Base-by-base conservation (phyloP, 2,888 invertebrate genomes). In the Drepanosiphum platanoidis region DNA sequence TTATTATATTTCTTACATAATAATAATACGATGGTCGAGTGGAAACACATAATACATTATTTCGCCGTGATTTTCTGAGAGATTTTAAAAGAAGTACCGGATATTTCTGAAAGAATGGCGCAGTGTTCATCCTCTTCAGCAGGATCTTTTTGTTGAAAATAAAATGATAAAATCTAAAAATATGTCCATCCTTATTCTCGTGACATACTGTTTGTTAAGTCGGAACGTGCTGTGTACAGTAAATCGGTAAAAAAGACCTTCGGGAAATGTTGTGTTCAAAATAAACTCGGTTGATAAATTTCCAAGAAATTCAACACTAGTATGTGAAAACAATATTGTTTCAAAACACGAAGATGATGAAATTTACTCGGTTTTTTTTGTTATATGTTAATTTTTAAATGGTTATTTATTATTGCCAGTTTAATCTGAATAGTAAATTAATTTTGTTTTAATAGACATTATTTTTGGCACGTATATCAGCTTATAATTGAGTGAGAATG, bases 131-230 rank as follows among this genome's bases (percentile, higher is more conserved):
- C n/a, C n/a, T n/a, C n/a, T 74, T 74, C n/a, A 15, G 46, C 13
- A 15, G 75, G 58, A 34, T n/a, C 34, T 75, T 75, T 18, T 75
- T 74, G 34, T 75, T 75, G 58, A 34, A 58, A 36, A 70, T 34
- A 68, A 68, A 32, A 27, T 8, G 30, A 34, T 32, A 30, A 9
- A 1, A 42, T 13, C n/a, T n/a, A 52, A 75, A 75, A 58, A 32
- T 58, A 13, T 58, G n/a, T 58, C 58, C 8, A 75, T 32, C 5
- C 66, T 58, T 58, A 75, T 75, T 58, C 58, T 75, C 58, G 15
- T 34, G 15, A 58, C n/a, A 30, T 4, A 39, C 39, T 64, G 61
- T 78, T 78, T 78, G 64, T 64, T 78, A 64, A 64, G 64, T 78
- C 30, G 64, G 27, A 64, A 39, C 64, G 77, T 78, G 64, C 77